A percentile compares a stretch with the other conserved stretches of the same genome.
Conservation (phyloP, 2,888 invertebrate genomes). For the Polydesmus complanatus region DNA sequence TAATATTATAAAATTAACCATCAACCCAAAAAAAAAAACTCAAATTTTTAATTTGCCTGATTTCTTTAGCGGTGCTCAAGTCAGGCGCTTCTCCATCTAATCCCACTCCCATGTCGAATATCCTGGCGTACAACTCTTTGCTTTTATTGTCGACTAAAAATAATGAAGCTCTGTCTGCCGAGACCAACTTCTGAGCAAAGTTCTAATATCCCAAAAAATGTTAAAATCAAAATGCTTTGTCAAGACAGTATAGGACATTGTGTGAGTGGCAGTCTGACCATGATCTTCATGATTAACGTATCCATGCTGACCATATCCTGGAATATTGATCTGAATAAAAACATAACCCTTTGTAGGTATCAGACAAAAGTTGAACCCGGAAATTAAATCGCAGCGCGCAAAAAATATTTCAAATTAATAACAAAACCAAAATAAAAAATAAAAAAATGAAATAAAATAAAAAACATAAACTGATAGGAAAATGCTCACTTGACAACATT, state of each 20-base stretch:
- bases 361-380: constrained; percentile 5
- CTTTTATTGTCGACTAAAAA: constrained; percentile 61
- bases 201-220: constrained; percentile 34
- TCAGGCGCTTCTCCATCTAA: constrained; percentile 18
- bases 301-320: constrained; percentile 78
- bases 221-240: background rate
- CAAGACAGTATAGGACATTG: background rate
- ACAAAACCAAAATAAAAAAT: background rate
- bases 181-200: constrained; percentile 63
- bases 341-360: background rate
- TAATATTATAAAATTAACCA: constrained; percentile 13
- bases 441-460: background rate
- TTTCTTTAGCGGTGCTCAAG: constrained; percentile 12
- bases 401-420: too few species aligned
- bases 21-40: background rate
- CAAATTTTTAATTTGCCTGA: constrained; percentile 8
- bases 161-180: constrained; percentile 68
- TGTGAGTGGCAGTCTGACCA: constrained; percentile 42
- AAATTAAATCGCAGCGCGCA: too few species aligned
- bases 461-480: background rate
- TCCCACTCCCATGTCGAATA: constrained; percentile 47
- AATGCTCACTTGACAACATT: constrained; percentile 61
- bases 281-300: constrained; percentile 61
- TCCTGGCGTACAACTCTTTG: constrained; percentile 62
- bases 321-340: constrained; percentile 56